A percentile compares a stretch with the other conserved stretches of the same genome.
Evolutionary conservation across 2,888 invertebrate genomes (phyloP).

Genomic region (Cordylochernes scorpioides): DNA sequence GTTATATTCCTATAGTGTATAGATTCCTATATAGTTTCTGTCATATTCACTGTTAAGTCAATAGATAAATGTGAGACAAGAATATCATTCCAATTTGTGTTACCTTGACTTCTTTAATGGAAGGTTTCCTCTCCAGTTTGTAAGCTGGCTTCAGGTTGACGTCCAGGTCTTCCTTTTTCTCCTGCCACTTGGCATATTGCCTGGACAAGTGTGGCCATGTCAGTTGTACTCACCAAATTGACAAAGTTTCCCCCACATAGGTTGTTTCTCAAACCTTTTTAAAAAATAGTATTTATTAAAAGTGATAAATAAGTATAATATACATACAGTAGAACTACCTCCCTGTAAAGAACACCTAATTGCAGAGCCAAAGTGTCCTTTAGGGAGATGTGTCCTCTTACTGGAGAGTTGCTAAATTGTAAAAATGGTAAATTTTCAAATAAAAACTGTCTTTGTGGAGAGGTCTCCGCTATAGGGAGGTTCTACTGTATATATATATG

Average conservation of each 20-base stretch:
- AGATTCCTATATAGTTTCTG: background rate
- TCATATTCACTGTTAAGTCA: background rate
- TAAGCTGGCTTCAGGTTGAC: constrained; percentile 78
- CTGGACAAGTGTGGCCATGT: constrained; percentile 23
- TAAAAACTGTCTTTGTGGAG: too few relatives aligned
- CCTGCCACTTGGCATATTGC: constrained; percentile 75
- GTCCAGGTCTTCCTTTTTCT: constrained; percentile 67
- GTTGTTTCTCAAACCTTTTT: background rate
- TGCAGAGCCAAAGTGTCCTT: too few relatives aligned
- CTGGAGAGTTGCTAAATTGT: too few relatives aligned
- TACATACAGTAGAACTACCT: too few relatives aligned
- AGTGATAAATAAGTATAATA: too few relatives aligned
- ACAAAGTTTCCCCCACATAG: background rate
- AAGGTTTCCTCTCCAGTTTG: constrained; percentile 16
- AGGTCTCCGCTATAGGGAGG: too few relatives aligned
- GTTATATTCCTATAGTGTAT: background rate
- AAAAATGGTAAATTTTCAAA: too few relatives aligned
- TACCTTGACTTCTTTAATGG: constrained; percentile 14
- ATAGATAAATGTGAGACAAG: background rate
- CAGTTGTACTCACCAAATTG: background rate
- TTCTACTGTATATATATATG: too few relatives aligned
- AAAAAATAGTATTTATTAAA: constrained; percentile 1
- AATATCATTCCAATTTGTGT: background rate
- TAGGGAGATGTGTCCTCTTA: too few relatives aligned
- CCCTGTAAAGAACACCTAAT: too few relatives aligned